Evolutionary conservation across 2,113 vertebrate genomes (phyloP), one percentile per base, ranked within the genome.

Genomic region (Bothrops jararaca): DNA sequence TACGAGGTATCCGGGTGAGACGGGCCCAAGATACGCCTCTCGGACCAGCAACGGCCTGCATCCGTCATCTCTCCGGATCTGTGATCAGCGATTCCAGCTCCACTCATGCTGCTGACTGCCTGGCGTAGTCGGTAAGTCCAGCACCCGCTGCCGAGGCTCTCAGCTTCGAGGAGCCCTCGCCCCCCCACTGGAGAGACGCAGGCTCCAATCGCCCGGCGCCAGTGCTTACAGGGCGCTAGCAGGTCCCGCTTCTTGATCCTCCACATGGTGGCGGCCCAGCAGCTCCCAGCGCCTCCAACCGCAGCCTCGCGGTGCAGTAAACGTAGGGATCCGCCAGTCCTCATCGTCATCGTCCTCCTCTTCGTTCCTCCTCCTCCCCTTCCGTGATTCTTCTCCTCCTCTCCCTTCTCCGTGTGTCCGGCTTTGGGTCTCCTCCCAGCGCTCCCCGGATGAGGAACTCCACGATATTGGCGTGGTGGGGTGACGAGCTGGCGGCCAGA

Each of bases 61-160:
- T 99, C 52, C 99, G n/a, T 98, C 99, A 99, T 99, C 97, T 99
- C 99, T 99, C 99, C 0, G 99, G 99, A 94, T 99, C 99, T 0
- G 98, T 99, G 92, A 99, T 98, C 91, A 99, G 95, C 0, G 98
- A 98, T 4, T 99, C 99, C 89, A 99, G 96, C n/a, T 99, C 99
- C 93, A 98, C 98, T n/a, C 2, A 97, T 91, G 0, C 98, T 98
- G 94, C 42, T 97, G 94, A 98, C 99, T 94, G 99, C 99, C 89
- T 97, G 97, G 0, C 98, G 2, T 98, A 99, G 94, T 98, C 98
- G 0, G 0, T 99, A 99, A 3, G 99, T n/a, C 99, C 23, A 98
- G 95, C 56, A 99, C 97, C 0, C 98, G 98, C 89, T 98, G 98
- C 0, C 97, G 98, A 0, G 99, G 98, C 24, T 98, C 97, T n/a